Percentiles rank a stretch among this genome's conserved stretches.
Conservation (phyloP, 2,113 vertebrate genomes). For the Ariopsis seemanni region DNA sequence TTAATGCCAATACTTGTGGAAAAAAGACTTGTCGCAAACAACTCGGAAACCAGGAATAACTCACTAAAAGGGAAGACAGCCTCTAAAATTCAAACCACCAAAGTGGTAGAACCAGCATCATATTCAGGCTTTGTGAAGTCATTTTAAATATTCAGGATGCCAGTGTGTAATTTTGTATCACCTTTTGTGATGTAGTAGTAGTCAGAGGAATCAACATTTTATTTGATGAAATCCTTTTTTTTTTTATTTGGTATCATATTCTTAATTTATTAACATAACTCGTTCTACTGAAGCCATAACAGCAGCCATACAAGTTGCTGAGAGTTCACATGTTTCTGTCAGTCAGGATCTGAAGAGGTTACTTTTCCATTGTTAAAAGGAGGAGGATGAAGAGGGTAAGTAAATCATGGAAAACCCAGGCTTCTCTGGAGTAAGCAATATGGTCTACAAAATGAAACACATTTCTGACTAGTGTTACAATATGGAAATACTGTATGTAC, state of each 20-base stretch:
- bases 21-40: no score
- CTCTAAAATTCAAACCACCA: neutral
- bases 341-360: neutral
- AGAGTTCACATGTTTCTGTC: neutral
- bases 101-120: neutral
- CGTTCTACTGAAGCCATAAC: neutral
- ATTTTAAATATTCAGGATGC: slow-evolving; percentile 14
- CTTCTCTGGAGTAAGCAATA: slow-evolving; percentile 2
- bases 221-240: neutral
- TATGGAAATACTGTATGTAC: neutral
- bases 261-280: neutral
- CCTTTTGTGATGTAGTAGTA: neutral
- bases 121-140: neutral
- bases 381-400: neutral
- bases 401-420: neutral
- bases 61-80: neutral
- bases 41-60: neutral
- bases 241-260: neutral
- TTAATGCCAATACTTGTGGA: no score
- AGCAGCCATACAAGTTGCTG: neutral
- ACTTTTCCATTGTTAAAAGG: neutral
- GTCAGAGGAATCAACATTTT: neutral
- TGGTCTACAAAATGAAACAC: neutral
- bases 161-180: neutral
- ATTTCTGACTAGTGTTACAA: neutral